Evolutionary conservation across 2,888 invertebrate genomes (phyloP).

Genomic region (Drosophila mettleri): DNA sequence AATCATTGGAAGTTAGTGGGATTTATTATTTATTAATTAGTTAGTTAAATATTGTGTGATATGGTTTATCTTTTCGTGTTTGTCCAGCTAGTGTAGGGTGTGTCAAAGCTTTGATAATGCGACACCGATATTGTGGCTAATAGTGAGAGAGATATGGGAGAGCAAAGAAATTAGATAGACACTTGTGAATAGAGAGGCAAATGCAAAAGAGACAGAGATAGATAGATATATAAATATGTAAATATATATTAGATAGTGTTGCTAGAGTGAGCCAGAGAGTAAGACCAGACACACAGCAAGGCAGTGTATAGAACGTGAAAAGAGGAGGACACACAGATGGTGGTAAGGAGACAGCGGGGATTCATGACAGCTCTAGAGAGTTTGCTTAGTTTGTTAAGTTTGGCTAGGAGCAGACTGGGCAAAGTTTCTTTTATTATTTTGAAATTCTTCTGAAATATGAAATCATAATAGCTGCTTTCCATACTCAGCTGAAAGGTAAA

Average conservation of each 20-base stretch:
- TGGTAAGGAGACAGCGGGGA: slow-evolving; percentile 10
- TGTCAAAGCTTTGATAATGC: slow-evolving; percentile 85
- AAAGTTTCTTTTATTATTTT: not conserved
- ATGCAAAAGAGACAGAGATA: slow-evolving; percentile 36
- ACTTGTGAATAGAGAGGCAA: slow-evolving; percentile 39
- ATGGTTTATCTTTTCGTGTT: slow-evolving; percentile 66
- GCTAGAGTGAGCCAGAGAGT: slow-evolving; percentile 32
- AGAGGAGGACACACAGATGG: slow-evolving; percentile 9
- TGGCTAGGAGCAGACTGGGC: slow-evolving; percentile 1
- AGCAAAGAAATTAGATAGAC: slow-evolving; percentile 66
- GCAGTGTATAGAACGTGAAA: slow-evolving; percentile 26
- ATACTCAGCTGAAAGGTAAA: slow-evolving; percentile 26
- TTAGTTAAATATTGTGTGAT: slow-evolving; percentile 44
- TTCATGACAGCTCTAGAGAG: slow-evolving; percentile 14
- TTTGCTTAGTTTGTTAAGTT: slow-evolving; percentile 4
- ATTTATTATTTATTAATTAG: slow-evolving; percentile 35
- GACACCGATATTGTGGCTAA: slow-evolving; percentile 85
- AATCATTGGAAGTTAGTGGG: slow-evolving; percentile 9
- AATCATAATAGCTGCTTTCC: slow-evolving; percentile 11
- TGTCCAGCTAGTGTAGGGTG: slow-evolving; percentile 84
- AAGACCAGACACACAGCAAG: slow-evolving; percentile 53
- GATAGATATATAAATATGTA: slow-evolving; percentile 18
- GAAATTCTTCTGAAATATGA: slow-evolving; percentile 6
- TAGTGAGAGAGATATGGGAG: slow-evolving; percentile 68
- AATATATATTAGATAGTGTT: slow-evolving; percentile 16